phyloP scores from a whole-genome alignment of 1,140 invertebrate species.

The Telenomus remus region DNA sequence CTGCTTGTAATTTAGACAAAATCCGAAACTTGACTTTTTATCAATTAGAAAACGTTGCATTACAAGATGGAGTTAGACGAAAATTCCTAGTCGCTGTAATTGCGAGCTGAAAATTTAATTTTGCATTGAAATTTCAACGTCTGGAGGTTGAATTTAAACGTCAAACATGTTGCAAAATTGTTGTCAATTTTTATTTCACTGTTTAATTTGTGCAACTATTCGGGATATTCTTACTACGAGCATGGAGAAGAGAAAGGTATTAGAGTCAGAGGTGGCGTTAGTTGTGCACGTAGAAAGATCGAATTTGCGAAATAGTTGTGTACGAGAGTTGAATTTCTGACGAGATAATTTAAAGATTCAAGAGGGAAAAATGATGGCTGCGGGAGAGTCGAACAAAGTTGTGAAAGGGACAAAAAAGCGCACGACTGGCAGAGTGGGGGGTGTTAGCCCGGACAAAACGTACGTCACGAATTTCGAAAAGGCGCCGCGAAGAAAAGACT shows the following conservation, averaged over 20 bases:
- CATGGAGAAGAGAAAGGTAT: slow-evolving; percentile 32
- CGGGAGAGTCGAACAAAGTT: background rate
- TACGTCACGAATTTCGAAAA: slow-evolving; percentile 62
- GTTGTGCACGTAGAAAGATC: slow-evolving; percentile 66
- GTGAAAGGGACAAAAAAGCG: background rate
- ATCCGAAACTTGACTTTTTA: no score
- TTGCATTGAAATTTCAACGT: no score
- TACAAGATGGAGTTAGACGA: no score
- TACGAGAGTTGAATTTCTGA: slow-evolving; percentile 72
- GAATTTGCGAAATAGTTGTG: slow-evolving; percentile 72
- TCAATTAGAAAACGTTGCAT: no score
- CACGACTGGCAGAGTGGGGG: background rate
- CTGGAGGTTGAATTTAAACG: no score
- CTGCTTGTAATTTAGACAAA: no score
- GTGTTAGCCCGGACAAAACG: slow-evolving; percentile 32
- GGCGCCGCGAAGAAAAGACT: slow-evolving; percentile 60
- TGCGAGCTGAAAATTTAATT: no score
- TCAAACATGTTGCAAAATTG: background rate
- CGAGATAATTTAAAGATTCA: slow-evolving; percentile 70
- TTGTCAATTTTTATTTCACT: slow-evolving; percentile 50
- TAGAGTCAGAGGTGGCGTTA: slow-evolving; percentile 55
- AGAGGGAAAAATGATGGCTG: slow-evolving; percentile 58
- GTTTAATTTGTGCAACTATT: slow-evolving; percentile 38
- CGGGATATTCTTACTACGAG: slow-evolving; percentile 50
- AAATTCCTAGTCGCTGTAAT: no score